Conservation (phyloP, 2,113 vertebrate species). For the Burhinus bistriatus region DNA sequence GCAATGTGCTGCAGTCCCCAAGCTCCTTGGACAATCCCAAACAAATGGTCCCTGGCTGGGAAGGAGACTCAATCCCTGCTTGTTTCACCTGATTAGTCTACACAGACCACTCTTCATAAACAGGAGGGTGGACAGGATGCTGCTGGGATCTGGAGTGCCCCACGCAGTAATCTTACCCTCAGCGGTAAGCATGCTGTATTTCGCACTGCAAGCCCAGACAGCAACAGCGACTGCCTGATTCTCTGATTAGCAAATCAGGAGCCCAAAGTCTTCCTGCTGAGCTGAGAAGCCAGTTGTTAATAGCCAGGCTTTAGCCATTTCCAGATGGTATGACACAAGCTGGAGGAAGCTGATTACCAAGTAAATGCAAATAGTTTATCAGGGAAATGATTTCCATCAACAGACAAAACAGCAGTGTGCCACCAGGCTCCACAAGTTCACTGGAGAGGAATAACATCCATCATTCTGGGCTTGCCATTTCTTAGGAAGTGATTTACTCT, state of each 20-base stretch:
- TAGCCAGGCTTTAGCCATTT: not conserved
- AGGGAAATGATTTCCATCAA: not conserved
- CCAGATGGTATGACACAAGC: not conserved
- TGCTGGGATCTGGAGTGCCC: not conserved
- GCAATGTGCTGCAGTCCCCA: not conserved
- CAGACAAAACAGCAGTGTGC: not conserved
- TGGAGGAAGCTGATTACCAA: not conserved
- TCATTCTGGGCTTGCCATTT: not conserved
- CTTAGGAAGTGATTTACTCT: not conserved
- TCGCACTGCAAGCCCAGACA: not conserved
- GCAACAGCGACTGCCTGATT: not conserved
- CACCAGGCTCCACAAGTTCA: not conserved
- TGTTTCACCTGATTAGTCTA: not conserved
- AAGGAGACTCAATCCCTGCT: not conserved
- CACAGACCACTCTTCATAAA: not conserved
- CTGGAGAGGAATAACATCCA: not conserved
- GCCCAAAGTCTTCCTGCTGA: not conserved
- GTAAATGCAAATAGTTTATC: not conserved
- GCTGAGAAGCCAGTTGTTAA: not conserved
- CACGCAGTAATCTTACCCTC: not conserved
- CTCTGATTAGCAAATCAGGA: not conserved
- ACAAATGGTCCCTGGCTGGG: not conserved
- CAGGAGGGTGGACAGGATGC: not conserved
- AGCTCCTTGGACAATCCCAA: not conserved
- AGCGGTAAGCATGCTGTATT: not conserved